Evolutionary conservation across 2,113 vertebrate genomes (phyloP).

Genomic region (Oncorhynchus mykiss): DNA sequence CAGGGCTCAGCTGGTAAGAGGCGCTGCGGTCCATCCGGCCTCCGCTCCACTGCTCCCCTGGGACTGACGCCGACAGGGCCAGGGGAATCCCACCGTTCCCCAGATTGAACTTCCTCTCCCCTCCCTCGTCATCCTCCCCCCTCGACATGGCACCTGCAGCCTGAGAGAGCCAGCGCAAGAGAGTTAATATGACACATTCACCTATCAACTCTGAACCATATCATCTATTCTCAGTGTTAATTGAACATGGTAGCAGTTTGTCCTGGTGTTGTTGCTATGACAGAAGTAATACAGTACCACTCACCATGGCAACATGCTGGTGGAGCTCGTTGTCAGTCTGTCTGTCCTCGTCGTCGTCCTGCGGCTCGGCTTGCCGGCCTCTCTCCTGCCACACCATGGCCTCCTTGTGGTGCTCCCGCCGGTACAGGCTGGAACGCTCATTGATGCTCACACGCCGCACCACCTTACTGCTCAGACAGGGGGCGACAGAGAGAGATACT

Average conservation of each 20-base stretch:
- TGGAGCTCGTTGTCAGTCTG: slow-evolving; percentile 77
- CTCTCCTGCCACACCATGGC: slow-evolving; percentile 86
- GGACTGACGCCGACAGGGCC: slow-evolving; percentile 55
- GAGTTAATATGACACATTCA: not conserved
- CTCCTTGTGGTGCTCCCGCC: slow-evolving; percentile 85
- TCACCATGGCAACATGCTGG: slow-evolving; percentile 58
- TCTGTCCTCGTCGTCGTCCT: slow-evolving; percentile 81
- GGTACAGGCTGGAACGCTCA: slow-evolving; percentile 83
- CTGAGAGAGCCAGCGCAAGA: slow-evolving; percentile 30
- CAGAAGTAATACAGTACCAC: not conserved
- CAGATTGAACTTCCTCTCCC: slow-evolving; percentile 37
- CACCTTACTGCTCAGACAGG: slow-evolving; percentile 76
- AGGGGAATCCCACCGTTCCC: slow-evolving; percentile 73
- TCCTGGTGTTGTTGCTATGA: not conserved
- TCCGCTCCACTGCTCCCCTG: slow-evolving; percentile 72
- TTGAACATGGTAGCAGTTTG: not conserved
- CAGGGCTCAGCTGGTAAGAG: slow-evolving; percentile 76
- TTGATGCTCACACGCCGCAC: slow-evolving; percentile 85
- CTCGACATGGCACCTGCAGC: slow-evolving; percentile 31
- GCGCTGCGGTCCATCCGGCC: slow-evolving; percentile 77
- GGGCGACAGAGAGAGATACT: not conserved
- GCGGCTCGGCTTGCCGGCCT: slow-evolving; percentile 65
- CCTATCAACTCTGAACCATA: not conserved
- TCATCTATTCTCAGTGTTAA: not conserved
- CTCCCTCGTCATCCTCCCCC: slow-evolving; percentile 40